These are phyloP conservation scores for Mizuhopecten yessoensis DNA, from an alignment of 1,140 invertebrate genomes.

Conservation along the genomic window DNA sequence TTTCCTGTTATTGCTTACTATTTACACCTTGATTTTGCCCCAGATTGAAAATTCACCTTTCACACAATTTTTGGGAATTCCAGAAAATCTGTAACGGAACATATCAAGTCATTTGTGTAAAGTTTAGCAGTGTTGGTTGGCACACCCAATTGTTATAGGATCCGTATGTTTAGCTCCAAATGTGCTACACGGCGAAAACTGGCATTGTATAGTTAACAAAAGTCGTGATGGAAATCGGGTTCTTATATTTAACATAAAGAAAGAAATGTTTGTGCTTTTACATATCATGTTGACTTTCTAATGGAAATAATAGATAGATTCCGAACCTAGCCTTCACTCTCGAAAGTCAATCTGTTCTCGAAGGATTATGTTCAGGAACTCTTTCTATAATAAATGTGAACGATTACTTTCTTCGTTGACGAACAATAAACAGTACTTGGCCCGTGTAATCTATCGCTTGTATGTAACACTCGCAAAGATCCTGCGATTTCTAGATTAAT, in stretches of 20 bases:
- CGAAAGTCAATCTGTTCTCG: background rate
- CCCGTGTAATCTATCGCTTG: background rate
- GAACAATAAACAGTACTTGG: background rate
- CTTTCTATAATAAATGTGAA: background rate
- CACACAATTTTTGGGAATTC: background rate
- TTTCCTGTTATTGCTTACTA: background rate
- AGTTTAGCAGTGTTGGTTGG: background rate
- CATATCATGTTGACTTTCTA: background rate
- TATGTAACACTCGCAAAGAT: background rate
- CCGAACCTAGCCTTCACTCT: background rate
- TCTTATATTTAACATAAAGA: background rate
- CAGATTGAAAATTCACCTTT: background rate
- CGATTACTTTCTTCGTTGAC: background rate
- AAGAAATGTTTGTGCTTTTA: background rate
- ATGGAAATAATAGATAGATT: background rate
- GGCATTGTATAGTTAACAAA: background rate
- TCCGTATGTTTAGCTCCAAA: background rate
- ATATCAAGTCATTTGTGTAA: background rate
- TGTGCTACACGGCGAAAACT: background rate
- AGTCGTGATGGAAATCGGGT: background rate
- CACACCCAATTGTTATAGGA: background rate
- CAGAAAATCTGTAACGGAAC: slow-evolving; percentile 15
- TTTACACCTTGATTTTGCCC: background rate
- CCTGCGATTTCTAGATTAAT: background rate
- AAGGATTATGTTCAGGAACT: background rate